A percentile compares a stretch with the other conserved stretches of the same genome.
These are phyloP conservation scores for Trididemnum clinides DNA, from an alignment of 23 tunicate genomes.

Conservation along the genomic window DNA sequence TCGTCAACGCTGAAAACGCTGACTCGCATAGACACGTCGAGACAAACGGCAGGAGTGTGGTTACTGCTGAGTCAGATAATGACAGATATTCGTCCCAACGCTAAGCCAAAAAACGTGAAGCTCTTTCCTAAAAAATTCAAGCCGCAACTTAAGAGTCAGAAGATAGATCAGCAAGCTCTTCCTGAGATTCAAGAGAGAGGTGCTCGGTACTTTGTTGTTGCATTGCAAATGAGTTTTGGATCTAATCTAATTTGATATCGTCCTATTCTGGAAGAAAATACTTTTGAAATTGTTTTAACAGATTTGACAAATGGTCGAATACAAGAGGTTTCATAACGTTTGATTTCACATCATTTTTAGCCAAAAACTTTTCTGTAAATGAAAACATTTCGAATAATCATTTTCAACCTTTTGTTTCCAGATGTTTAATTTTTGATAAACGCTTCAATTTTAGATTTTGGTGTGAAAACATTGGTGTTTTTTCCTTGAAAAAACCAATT, in stretches of 20 bases:
- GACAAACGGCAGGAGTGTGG: constrained; percentile 31
- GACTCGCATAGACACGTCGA: constrained; percentile 35
- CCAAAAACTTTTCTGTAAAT: constrained; percentile 41
- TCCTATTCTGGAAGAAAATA: constrained; percentile 35
- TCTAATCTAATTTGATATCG: constrained; percentile 27
- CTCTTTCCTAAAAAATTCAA: constrained; percentile 31
- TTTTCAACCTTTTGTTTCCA: constrained; percentile 30
- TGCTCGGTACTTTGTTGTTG: constrained; percentile 45
- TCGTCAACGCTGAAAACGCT: constrained; percentile 37
- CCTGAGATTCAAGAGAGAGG: constrained; percentile 38
- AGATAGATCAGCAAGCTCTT: constrained; percentile 39
- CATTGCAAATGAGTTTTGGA: constrained; percentile 40
- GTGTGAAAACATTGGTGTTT: constrained; percentile 43
- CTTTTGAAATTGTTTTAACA: constrained; percentile 17
- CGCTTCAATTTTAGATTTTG: constrained; percentile 51
- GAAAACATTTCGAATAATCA: constrained; percentile 42
- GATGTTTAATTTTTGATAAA: constrained; percentile 42
- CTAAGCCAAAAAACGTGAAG: constrained; percentile 36
- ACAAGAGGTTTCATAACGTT: constrained; percentile 8
- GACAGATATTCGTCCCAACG: constrained; percentile 8
- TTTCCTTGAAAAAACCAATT: constrained; percentile 61
- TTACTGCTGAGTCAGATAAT: constrained; percentile 42
- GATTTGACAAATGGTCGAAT: constrained; percentile 33
- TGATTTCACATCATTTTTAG: constrained; percentile 46
- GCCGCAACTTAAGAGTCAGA: constrained; percentile 41